Evolutionary conservation across 2,888 invertebrate genomes (phyloP), one percentile per base, ranked within the genome.

Genomic region (Drosophila acutilabella): DNA sequence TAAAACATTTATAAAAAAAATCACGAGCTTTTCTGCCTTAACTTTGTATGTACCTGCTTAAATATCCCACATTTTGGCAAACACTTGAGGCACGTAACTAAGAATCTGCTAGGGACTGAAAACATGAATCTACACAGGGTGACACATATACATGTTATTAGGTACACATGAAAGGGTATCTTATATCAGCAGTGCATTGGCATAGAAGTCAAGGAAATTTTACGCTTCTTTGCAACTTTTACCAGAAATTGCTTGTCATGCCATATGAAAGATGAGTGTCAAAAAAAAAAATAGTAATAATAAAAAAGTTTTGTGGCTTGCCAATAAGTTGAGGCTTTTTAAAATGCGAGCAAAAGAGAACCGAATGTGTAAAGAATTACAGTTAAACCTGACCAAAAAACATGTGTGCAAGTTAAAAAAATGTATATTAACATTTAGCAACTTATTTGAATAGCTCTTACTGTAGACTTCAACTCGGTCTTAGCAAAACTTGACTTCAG

Each of bases 171-270:
- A 13, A 33, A 48, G 16, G 36, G 53, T 71, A 71, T 60, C 47
- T 57, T 58, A 52, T 69, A 57, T 68, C 68, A 57, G 54, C 48
- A 40, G 26, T 38, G 57, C 48, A 64, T 64, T 60, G 60, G 36
- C 58, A 78, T 44, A 51, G 30, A 68, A 85, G 83, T 83, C 83
- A 83, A 83, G 78, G 80, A 83, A 83, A 83, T 83, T 81, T 83
- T 60, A 85, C 82, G 88, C 86, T 68, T 82, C 59, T 80, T 53
- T 56, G 57, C 66, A 73, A 80, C 83, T 81, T 81, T 84, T 78
- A 80, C 77, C 85, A 69, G 47, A 51, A 56, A 70, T 47, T 64
- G 79, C 81, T 64, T 78, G 83, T 83, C 83, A 83, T 78, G 80
- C 71, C 56, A 67, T 54, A 80, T 74, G 81, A 80, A 67, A 80